A percentile compares a stretch with the other conserved stretches of the same genome.
Conservation (phyloP, 30 jellyfish, hydroid and myxozoan species). For the Aurelia aurita region DNA sequence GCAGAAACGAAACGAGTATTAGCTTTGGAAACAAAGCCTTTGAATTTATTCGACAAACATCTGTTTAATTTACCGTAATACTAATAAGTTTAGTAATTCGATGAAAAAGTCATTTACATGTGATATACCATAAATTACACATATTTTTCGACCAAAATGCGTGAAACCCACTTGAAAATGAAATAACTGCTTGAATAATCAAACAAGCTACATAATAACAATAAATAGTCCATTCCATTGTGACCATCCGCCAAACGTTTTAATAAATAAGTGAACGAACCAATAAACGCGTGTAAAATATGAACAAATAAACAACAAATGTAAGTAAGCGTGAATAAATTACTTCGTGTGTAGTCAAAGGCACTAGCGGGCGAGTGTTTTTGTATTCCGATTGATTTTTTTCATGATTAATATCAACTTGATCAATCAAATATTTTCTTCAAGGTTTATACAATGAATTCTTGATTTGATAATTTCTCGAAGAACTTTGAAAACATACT, state of each 20-base stretch:
- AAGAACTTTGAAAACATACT: too few species aligned
- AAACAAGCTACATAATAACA: background rate
- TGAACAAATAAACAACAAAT: too few species aligned
- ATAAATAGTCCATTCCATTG: background rate
- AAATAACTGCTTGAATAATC: background rate
- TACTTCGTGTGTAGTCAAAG: too few species aligned
- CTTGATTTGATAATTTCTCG: too few species aligned
- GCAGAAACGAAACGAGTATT: too few species aligned
- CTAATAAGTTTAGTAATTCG: slow-evolving; percentile 4
- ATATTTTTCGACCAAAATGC: background rate
- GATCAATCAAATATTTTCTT: too few species aligned
- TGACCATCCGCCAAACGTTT: background rate
- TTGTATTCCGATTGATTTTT: too few species aligned
- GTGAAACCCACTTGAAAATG: background rate
- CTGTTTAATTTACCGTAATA: background rate
- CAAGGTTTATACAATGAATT: too few species aligned
- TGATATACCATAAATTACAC: background rate
- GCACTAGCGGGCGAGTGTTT: too few species aligned
- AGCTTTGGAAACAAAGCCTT: background rate
- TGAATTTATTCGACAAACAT: background rate
- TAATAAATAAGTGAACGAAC: background rate
- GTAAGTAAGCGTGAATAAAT: too few species aligned
- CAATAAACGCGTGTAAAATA: background rate
- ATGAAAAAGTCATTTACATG: slow-evolving; percentile 6
- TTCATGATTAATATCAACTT: too few species aligned